phyloP scores from a whole-genome alignment of 2,113 vertebrate species.

The Phrynosoma platyrhinos region DNA sequence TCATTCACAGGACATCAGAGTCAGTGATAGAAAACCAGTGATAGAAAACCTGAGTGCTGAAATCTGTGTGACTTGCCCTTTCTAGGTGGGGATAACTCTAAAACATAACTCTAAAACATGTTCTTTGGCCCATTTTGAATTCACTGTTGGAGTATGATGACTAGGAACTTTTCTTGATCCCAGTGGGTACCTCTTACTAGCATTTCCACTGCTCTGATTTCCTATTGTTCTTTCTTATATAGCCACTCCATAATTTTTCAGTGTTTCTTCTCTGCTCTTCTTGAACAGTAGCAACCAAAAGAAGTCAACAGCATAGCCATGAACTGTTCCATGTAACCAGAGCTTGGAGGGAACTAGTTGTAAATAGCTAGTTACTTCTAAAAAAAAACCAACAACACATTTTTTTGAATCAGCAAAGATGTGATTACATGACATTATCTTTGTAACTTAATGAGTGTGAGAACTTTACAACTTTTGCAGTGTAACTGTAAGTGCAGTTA shows the following conservation, averaged over 20 bases:
- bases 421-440: neutral
- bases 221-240: neutral
- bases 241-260: neutral
- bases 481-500: no score
- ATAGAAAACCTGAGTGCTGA: neutral
- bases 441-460: no score
- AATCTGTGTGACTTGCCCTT: neutral
- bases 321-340: neutral
- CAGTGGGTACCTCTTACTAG: neutral
- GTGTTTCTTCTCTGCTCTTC: neutral
- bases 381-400: neutral
- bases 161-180: neutral
- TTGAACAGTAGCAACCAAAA: neutral
- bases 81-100: neutral
- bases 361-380: neutral
- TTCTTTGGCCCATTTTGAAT: neutral
- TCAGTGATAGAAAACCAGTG: neutral
- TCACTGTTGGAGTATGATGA: neutral
- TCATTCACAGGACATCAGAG: neutral
- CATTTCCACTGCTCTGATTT: neutral
- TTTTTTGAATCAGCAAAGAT: neutral
- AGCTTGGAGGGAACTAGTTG: neutral
- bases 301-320: neutral
- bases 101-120: neutral
- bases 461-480: no score